Evolutionary conservation across 2,113 vertebrate genomes (phyloP).

Genomic region (Dipodomys merriami): DNA sequence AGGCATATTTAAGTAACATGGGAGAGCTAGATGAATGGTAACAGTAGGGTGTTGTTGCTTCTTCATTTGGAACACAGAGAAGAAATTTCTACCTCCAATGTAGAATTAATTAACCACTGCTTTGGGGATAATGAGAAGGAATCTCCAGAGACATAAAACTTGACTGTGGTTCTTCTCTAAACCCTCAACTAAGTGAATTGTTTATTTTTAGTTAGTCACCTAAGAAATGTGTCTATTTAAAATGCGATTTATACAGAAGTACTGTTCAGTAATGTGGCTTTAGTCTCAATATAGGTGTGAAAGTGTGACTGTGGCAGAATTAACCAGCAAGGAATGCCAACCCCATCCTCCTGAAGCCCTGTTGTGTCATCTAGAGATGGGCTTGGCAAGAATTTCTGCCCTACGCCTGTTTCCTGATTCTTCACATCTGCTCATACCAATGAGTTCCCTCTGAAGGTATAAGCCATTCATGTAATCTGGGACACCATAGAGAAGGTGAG

Average conservation of each 20-base stretch:
- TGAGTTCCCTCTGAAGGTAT: not conserved
- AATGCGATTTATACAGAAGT: constrained; percentile 46
- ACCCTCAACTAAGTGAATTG: not conserved
- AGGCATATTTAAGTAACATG: not conserved
- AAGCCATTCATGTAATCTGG: not conserved
- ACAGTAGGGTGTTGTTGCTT: not conserved
- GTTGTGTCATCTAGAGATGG: not conserved
- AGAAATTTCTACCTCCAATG: not conserved
- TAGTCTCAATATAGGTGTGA: constrained; percentile 65
- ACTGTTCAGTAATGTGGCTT: constrained; percentile 66
- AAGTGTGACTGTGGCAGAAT: constrained; percentile 48
- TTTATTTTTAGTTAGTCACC: constrained; percentile 13
- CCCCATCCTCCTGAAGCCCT: not conserved
- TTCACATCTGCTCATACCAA: not conserved
- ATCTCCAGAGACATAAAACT: not conserved
- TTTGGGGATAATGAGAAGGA: not conserved
- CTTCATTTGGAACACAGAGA: not conserved
- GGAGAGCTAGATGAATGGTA: not conserved
- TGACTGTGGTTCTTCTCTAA: constrained; percentile 13
- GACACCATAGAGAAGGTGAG: not conserved
- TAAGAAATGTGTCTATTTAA: constrained; percentile 16
- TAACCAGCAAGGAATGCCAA: constrained; percentile 71
- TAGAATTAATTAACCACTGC: not conserved
- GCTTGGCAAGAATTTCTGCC: constrained; percentile 63
- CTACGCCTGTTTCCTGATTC: not conserved